Conservation (phyloP, 2,797 vertebrate species). For the Cynodonichthys magdalenae region DNA sequence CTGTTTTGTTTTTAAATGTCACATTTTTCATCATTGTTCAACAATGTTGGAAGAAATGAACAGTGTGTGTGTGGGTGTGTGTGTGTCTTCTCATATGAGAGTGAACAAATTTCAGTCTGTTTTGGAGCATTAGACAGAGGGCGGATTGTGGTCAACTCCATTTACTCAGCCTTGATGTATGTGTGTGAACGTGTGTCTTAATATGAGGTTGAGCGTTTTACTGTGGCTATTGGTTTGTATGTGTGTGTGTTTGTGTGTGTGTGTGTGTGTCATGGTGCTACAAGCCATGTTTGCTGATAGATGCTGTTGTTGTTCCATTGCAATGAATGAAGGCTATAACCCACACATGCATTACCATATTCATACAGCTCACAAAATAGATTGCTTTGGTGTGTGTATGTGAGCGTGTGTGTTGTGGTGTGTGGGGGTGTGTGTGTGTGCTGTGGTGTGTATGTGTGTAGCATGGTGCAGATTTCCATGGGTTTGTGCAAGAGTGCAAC, state of each 20-base stretch:
- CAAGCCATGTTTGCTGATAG: slow-evolving; percentile 48
- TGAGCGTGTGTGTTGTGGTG: slow-evolving; percentile 4
- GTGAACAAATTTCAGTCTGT: slow-evolving; percentile 55
- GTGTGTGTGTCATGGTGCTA: slow-evolving; percentile 13
- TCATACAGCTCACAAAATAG: slow-evolving; percentile 48
- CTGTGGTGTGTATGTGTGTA: neutral
- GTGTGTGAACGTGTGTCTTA: slow-evolving; percentile 21
- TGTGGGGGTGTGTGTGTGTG: neutral
- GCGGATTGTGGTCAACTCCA: slow-evolving; percentile 72
- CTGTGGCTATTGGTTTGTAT: neutral
- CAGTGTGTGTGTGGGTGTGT: neutral
- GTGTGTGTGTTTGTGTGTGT: too few species aligned
- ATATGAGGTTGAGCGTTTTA: slow-evolving; percentile 20
- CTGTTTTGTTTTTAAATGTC: slow-evolving; percentile 13
- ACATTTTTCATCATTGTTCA: neutral
- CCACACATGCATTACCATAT: slow-evolving; percentile 63
- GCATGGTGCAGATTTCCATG: neutral
- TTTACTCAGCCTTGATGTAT: slow-evolving; percentile 57
- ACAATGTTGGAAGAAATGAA: slow-evolving; percentile 7
- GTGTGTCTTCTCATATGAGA: slow-evolving; percentile 16
- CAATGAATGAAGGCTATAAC: slow-evolving; percentile 64
- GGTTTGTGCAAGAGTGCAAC: slow-evolving; percentile 30
- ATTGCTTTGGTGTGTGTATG: slow-evolving; percentile 35
- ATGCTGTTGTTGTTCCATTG: slow-evolving; percentile 53
- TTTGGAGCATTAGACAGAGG: slow-evolving; percentile 61